Evolutionary conservation across 2,113 vertebrate species (phyloP).

Genomic region (Rhabdornis inornatus): DNA sequence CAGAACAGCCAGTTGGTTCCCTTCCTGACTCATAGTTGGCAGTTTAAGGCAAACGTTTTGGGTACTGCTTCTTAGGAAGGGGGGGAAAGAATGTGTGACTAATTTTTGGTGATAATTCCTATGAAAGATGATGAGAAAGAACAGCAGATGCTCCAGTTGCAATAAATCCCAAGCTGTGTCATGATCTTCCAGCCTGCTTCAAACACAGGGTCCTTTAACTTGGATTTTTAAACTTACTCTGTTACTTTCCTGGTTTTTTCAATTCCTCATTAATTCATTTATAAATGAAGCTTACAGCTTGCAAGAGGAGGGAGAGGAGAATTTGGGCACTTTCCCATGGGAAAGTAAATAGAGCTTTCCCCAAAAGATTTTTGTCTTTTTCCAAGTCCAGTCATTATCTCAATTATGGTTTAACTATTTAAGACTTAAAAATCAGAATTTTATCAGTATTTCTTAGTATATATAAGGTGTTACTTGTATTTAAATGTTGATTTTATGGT

Average conservation of each 20-base stretch:
- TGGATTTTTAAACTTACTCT: not conserved
- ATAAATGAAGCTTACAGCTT: slow-evolving; percentile 12
- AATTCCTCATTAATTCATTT: not conserved
- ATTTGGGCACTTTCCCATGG: slow-evolving; percentile 32
- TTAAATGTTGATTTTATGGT: not conserved
- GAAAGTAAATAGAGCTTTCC: slow-evolving; percentile 17
- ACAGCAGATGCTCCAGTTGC: fast-evolving
- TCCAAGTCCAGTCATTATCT: not conserved
- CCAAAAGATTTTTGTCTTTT: not conserved
- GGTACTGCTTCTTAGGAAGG: not conserved
- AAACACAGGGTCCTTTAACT: not conserved
- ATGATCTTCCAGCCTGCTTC: not conserved
- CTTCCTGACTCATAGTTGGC: not conserved
- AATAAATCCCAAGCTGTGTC: not conserved
- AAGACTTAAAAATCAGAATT: not conserved
- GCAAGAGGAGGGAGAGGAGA: not conserved
- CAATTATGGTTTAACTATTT: not conserved
- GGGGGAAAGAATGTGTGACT: not conserved
- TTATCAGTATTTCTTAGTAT: not conserved
- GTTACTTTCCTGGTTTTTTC: not conserved
- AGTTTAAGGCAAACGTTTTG: not conserved
- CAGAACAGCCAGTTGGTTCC: not conserved
- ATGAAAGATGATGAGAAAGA: not conserved
- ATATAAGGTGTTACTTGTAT: not conserved
- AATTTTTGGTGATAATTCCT: not conserved